Evolutionary conservation across 2,113 vertebrate genomes (phyloP).

Genomic region (Equus quagga): DNA sequence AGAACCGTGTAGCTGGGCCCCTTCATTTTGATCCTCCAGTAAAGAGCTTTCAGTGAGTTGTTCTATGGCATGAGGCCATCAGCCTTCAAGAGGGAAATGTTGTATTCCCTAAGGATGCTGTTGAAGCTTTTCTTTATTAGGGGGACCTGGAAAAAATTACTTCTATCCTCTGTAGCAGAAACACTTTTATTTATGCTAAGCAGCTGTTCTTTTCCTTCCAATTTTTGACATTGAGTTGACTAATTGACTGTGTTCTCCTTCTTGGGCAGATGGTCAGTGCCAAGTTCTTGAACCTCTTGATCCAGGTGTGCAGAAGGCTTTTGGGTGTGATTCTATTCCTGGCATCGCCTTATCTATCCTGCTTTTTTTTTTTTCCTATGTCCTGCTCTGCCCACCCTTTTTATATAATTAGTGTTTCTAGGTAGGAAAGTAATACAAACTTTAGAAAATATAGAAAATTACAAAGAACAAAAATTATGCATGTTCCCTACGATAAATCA

Average conservation of each 20-base stretch:
- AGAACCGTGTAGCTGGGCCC: not conserved
- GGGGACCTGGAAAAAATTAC: not conserved
- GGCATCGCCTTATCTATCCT: not conserved
- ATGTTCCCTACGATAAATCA: not conserved
- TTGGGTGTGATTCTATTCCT: not conserved
- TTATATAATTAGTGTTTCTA: not conserved
- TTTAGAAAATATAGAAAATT: slow-evolving; percentile 40
- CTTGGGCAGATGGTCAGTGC: not conserved
- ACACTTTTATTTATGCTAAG: slow-evolving; percentile 12
- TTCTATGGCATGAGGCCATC: not conserved
- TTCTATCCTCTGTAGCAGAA: not conserved
- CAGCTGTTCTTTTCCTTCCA: not conserved
- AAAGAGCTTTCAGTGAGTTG: not conserved
- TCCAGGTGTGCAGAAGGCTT: not conserved
- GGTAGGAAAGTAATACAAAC: not conserved
- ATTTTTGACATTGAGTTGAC: not conserved
- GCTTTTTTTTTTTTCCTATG: not conserved
- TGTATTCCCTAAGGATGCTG: not conserved
- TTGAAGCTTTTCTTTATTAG: slow-evolving; percentile 2
- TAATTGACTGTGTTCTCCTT: not conserved
- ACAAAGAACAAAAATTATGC: not conserved
- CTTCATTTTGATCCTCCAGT: not conserved
- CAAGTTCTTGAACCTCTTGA: not conserved
- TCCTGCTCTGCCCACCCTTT: not conserved
- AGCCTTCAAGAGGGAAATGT: not conserved